phyloP scores from a whole-genome alignment of 2,888 invertebrate genomes.

The Eubasilissa splendida region DNA sequence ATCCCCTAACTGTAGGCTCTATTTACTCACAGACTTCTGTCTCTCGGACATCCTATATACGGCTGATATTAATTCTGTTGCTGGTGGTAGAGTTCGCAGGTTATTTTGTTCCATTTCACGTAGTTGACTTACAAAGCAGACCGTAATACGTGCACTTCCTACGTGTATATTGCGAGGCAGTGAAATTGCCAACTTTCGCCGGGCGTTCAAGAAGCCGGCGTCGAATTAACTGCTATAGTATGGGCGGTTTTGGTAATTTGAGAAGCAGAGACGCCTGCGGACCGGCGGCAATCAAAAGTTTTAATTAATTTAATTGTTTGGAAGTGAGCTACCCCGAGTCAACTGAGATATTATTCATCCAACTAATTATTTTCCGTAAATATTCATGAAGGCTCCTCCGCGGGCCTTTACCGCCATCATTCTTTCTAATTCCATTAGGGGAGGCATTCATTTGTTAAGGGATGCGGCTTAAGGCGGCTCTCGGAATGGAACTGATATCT shows the following conservation, averaged over 20 bases:
- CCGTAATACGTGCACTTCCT: too few species aligned
- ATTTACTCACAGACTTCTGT: too few species aligned
- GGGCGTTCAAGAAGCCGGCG: background rate
- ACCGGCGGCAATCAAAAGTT: slow-evolving; percentile 40
- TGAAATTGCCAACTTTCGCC: background rate
- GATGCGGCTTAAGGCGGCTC: background rate
- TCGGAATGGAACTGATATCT: background rate
- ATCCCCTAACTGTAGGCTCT: too few species aligned
- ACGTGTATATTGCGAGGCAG: background rate
- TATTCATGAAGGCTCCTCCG: slow-evolving; percentile 38
- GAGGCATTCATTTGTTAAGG: slow-evolving; percentile 1
- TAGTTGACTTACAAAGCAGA: too few species aligned
- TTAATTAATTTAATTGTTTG: slow-evolving; percentile 40
- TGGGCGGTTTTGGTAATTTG: background rate
- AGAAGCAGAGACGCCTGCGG: background rate
- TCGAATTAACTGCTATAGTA: background rate
- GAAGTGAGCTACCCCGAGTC: slow-evolving; percentile 35
- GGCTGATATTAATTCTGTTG: too few species aligned
- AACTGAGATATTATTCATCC: slow-evolving; percentile 38
- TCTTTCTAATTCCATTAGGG: slow-evolving; percentile 34
- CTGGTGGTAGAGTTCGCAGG: too few species aligned
- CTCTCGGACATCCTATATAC: too few species aligned
- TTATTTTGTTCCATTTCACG: too few species aligned
- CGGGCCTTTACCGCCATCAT: slow-evolving; percentile 13
- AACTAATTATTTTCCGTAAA: slow-evolving; percentile 40